Base-by-base conservation (phyloP, 2,113 vertebrate species). In the Lates calcarifer region DNA sequence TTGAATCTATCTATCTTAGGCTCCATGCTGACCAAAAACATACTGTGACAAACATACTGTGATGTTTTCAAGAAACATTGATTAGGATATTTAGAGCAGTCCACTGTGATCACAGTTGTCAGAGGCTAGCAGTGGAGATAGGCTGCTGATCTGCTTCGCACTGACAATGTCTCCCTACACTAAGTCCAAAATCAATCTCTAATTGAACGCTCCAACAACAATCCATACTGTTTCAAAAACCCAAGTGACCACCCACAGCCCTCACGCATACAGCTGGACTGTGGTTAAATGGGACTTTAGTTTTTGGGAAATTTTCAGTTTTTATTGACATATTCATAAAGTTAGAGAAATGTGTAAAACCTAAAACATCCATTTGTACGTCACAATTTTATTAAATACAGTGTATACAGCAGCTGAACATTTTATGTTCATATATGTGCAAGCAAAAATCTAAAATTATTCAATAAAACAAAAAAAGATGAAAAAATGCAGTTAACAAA, bases 151-250 rank as follows among this genome's bases (percentile, higher is more conserved):
- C 82, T 81, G 71, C 84, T 79, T 26, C 53, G 5, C 72, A 73
- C 85, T 88, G 88, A 90, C 92, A 89, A 85, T 87, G 65, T 89
- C 89, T 89, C 64, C 79, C 77, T 72, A 68, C 86, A 60, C 85
- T 86, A 91, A 91, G 85, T 85, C 88, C 68, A 84, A 93, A 92
- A 92, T 92, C 91, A 91, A 92, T 92, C 45, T 77, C 53, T 84
- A 84, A 93, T 90, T 88, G 90, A 90, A 74, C 67, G 33, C 64
- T 87, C 79, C 74, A 81, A 87, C 86, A 88, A 83, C 86, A 83
- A 92, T 89, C 90, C 45, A 91, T 91, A 91, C 67, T 37, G 73
- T 72, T 80, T 80, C 79, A 43, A 89, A 73, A 87, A 81, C 71
- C 66, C 85, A 79, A 82, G 79, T 85, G 85, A 88, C 76, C 72